phyloP scores from a whole-genome alignment of 2,113 vertebrate species.

The Acrocephalus arundinaceus region DNA sequence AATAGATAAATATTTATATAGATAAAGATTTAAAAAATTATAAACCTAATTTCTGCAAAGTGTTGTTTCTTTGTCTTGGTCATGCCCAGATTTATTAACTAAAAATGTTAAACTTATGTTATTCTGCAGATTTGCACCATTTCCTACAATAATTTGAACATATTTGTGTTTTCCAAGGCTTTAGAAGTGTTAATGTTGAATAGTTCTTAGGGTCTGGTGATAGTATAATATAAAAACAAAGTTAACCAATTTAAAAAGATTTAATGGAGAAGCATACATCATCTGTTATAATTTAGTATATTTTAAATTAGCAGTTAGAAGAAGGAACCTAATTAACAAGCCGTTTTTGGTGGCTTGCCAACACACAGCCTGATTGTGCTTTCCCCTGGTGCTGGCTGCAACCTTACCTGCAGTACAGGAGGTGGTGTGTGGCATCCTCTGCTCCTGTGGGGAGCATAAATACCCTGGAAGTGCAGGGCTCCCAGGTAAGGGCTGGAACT shows the following conservation, averaged over 20 bases:
- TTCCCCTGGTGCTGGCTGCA: background rate
- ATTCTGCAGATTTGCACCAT: background rate
- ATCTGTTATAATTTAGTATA: background rate
- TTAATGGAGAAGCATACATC: background rate
- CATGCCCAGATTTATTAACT: background rate
- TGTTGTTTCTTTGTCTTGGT: background rate
- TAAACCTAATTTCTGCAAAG: background rate
- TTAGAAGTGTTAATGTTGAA: background rate
- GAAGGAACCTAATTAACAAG: background rate
- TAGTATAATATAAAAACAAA: background rate
- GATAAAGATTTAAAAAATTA: background rate
- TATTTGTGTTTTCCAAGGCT: background rate
- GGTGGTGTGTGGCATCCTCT: too few relatives aligned
- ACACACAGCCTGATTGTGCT: background rate
- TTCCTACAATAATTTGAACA: background rate
- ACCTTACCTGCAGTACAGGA: rapidly evolving
- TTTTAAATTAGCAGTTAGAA: background rate
- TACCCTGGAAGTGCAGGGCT: background rate
- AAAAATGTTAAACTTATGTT: background rate
- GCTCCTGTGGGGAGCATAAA: background rate
- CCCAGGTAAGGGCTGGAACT: background rate
- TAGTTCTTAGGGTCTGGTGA: background rate
- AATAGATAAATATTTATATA: background rate
- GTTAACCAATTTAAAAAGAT: background rate
- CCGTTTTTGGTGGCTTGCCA: background rate